Evolutionary conservation across 2,797 vertebrate genomes (phyloP).

Genomic region (Leucoraja ocellata): DNA sequence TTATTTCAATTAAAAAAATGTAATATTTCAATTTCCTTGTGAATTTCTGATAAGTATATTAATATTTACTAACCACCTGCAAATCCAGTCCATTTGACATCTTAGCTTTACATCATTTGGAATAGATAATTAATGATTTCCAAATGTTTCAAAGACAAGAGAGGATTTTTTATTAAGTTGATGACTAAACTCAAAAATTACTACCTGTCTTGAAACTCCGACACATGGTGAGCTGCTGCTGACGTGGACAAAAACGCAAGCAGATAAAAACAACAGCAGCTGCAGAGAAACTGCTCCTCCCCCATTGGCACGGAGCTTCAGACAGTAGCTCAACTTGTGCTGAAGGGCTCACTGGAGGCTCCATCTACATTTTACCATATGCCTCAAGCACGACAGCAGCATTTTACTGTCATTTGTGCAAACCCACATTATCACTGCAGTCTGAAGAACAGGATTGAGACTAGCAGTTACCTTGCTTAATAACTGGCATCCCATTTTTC

Average conservation of each 20-base stretch:
- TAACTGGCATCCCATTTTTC: not conserved
- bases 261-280: not conserved
- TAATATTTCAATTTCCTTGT: not conserved
- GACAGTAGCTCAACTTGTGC: not conserved
- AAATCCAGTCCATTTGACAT: not conserved
- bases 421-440: not conserved
- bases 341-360: not conserved
- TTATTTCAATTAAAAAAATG: not conserved
- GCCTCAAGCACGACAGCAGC: not conserved
- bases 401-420: not conserved
- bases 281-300: not conserved
- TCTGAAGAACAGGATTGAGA: not conserved
- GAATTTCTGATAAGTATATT: not conserved
- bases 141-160: not conserved
- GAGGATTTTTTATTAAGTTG: not conserved
- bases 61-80: not conserved
- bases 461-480: too few species aligned
- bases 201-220: not conserved
- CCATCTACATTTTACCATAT: not conserved
- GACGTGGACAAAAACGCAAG: not conserved
- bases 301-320: not conserved
- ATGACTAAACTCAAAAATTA: conserved; percentile 10
- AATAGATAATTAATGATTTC: not conserved
- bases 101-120: not conserved
- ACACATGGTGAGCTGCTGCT: not conserved